Evolutionary conservation across 2,888 invertebrate species (phyloP), one percentile per base, ranked within the genome.

Genomic region (Campopleginae sp.): DNA sequence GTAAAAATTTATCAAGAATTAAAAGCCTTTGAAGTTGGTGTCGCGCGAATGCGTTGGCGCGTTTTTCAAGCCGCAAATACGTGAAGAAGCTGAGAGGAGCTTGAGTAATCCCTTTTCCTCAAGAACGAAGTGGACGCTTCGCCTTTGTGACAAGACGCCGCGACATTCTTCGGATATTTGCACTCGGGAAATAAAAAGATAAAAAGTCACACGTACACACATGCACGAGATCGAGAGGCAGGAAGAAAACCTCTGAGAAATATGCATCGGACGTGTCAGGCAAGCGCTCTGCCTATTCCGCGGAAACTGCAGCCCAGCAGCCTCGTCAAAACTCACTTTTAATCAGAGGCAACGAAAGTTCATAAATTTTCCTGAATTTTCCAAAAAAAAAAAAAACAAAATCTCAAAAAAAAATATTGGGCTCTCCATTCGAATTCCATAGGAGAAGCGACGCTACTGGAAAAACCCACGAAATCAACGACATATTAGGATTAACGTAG

Each of bases 61-160:
- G 27, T 58, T 58, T 58, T 58, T 58, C 27, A 81, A 71, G 23
- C 54, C 58, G 66, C 58, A 58, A 33, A 72, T 65, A 48, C 27
- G 19, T n/a, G 58, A 31, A 71, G 72, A 66, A 80, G 44, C 1
- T 1, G 63, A 17, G 71, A 54, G 70, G 44, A 54, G 27, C 27
- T 58, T 58, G 14, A 58, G 27, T 58, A 58, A 58, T 58, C 58
- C 23, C 58, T 27, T 58, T 27, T 27, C 14, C 27, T 27, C 14
- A 44, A 19, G 65, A 65, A 46, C 33, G 72, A 19, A n/a, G 72
- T 19, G 76, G 65, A 68, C 76, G 38, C 51, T 70, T 80, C 71
- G 48, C 80, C 83, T 83, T 83, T 79, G 79, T 75, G 78, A 79
- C 78, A 72, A 58, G 74, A 23, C n/a, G 46, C 74, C 74, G 78